Conservation (phyloP, 2,113 vertebrate genomes). For the Steatornis caripensis region DNA sequence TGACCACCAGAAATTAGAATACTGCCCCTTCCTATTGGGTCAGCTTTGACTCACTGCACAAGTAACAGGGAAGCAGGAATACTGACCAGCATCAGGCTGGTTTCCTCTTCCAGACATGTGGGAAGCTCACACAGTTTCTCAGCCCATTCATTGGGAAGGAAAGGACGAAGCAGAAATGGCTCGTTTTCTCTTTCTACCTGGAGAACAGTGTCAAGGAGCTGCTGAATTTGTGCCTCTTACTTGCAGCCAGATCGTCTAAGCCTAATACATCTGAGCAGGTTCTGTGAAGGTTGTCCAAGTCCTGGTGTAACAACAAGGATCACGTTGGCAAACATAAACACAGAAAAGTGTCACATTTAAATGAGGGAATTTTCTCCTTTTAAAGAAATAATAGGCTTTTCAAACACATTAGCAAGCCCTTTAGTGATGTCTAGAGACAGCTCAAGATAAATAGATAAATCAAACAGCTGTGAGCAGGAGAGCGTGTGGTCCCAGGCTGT, state of each 20-base stretch:
- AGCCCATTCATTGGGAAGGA: background rate
- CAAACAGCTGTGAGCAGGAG: background rate
- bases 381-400: background rate
- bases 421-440: background rate
- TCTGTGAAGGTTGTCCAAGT: background rate
- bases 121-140: background rate
- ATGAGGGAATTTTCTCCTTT: background rate
- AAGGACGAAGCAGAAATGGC: background rate
- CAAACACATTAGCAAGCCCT: background rate
- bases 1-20: background rate
- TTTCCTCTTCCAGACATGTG: background rate
- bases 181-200: background rate
- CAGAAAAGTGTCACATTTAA: background rate
- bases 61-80: background rate
- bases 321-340: background rate
- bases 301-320: background rate
- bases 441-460: background rate
- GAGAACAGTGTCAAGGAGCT: background rate
- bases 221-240: background rate
- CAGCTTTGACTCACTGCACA: background rate
- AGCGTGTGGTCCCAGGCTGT: background rate
- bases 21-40: background rate
- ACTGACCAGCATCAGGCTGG: background rate
- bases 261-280: background rate
- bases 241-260: background rate